Percentiles rank a stretch among this genome's conserved stretches.
These are phyloP conservation scores for Gadopsis bispinosus DNA, from an alignment of 2,797 vertebrate species.

Conservation along the genomic window DNA sequence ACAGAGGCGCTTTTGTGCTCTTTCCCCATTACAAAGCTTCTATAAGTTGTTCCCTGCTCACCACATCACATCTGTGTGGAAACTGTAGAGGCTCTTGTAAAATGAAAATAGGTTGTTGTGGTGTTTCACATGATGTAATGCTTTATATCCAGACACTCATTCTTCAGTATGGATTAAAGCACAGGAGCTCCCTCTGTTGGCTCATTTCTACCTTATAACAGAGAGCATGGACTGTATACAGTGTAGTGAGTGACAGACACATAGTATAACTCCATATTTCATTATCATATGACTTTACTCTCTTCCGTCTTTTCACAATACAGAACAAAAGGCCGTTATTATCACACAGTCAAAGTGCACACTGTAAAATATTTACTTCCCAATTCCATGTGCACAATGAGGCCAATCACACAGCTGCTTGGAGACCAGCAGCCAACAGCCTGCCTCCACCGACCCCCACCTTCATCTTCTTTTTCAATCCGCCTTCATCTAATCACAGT, in stretches of 20 bases:
- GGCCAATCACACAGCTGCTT: conserved; percentile 62
- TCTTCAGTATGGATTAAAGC: conserved; percentile 34
- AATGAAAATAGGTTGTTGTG: conserved; percentile 42
- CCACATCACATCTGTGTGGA: conserved; percentile 19
- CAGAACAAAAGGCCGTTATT: background rate
- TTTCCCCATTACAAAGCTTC: conserved; percentile 8
- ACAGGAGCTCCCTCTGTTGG: conserved; percentile 74
- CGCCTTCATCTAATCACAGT: conserved; percentile 14
- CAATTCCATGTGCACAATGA: background rate
- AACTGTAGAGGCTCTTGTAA: conserved; percentile 33
- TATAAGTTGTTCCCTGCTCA: conserved; percentile 2
- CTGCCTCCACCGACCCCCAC: conserved; percentile 17
- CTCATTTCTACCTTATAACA: background rate
- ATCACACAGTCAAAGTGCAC: background rate
- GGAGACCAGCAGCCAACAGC: conserved; percentile 36
- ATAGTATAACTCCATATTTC: background rate
- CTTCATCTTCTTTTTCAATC: background rate
- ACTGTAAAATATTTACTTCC: background rate
- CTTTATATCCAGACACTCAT: conserved; percentile 42
- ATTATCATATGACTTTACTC: background rate
- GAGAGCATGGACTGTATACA: background rate
- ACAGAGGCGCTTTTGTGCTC: conserved; percentile 27
- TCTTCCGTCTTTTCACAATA: background rate
- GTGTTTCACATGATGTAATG: conserved; percentile 60
- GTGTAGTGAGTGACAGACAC: background rate